phyloP scores from a whole-genome alignment of 2,888 invertebrate species.

The Pegoplata infirma region DNA sequence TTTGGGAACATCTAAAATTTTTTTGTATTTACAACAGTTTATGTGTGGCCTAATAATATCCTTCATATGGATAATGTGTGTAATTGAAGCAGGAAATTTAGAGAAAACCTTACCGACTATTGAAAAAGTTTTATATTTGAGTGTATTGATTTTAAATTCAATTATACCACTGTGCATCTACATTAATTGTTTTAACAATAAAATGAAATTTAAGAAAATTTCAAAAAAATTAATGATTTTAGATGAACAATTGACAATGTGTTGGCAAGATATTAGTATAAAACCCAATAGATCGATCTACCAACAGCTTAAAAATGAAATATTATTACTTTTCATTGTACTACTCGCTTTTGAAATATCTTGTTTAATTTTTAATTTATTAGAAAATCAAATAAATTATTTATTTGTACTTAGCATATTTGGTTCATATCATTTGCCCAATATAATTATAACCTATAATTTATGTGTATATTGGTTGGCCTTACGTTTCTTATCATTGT shows the following conservation, averaged over 20 bases:
- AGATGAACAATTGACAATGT: conserved; percentile 28
- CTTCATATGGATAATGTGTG: conserved; percentile 30
- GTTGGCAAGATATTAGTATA: not conserved
- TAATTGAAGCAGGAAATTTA: conserved; percentile 15
- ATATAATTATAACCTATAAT: conserved; percentile 56
- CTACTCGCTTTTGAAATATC: conserved; percentile 10
- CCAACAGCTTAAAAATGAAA: conserved; percentile 18
- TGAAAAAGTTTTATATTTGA: conserved; percentile 56
- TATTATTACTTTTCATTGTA: conserved; percentile 13
- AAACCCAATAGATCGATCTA: not conserved
- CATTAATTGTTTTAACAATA: conserved; percentile 40
- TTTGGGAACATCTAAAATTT: not conserved
- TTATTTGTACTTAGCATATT: not conserved
- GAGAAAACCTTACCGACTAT: conserved; percentile 12
- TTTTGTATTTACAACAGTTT: conserved; percentile 34
- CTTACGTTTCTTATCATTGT: conserved; percentile 43
- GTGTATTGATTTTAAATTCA: conserved; percentile 54
- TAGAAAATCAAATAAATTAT: not conserved
- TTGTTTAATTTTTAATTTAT: conserved; percentile 31
- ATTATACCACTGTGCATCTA: conserved; percentile 37
- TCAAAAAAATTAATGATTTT: conserved; percentile 29
- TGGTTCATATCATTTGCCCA: conserved; percentile 55
- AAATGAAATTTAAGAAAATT: conserved; percentile 28
- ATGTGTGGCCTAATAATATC: conserved; percentile 44
- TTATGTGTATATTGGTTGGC: conserved; percentile 62